A percentile compares a stretch with the other conserved stretches of the same genome.
These are phyloP conservation scores for Eulemur rufifrons DNA, from an alignment of 2,113 vertebrate genomes.

Conservation along the genomic window DNA sequence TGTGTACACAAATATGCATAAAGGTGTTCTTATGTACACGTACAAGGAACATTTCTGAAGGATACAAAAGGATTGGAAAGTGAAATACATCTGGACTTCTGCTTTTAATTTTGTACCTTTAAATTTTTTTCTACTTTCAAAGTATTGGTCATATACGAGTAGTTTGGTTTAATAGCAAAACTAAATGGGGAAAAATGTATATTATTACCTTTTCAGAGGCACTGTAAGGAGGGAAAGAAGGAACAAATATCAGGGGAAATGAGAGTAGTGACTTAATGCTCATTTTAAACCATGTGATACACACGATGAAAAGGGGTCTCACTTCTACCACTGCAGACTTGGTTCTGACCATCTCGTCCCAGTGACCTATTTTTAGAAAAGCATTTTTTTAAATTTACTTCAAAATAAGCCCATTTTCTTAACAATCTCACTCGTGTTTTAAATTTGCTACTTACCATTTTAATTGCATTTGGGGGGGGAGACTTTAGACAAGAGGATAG, in stretches of 20 bases:
- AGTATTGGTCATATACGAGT: background rate
- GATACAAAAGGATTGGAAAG: background rate
- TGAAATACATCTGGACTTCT: background rate
- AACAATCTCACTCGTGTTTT: background rate
- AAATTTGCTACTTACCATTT: conserved; percentile 40
- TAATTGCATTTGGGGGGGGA: conserved; percentile 30
- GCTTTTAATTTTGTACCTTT: background rate
- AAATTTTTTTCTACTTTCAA: background rate
- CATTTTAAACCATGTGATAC: background rate
- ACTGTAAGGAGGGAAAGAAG: background rate
- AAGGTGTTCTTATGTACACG: background rate
- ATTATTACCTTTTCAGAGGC: background rate
- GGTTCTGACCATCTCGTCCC: background rate
- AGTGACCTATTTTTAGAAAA: conserved; percentile 39
- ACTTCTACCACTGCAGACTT: background rate
- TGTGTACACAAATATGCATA: background rate
- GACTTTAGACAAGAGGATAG: background rate
- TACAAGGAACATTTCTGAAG: background rate
- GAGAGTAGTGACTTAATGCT: background rate
- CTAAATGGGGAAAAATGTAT: background rate
- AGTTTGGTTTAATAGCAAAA: background rate
- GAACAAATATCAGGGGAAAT: background rate
- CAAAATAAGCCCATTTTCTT: conserved; percentile 42
- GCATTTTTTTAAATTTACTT: background rate
- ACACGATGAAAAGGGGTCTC: background rate